These are phyloP conservation scores for Triops longicaudatus DNA, from an alignment of 1,140 invertebrate genomes.

Conservation along the genomic window DNA sequence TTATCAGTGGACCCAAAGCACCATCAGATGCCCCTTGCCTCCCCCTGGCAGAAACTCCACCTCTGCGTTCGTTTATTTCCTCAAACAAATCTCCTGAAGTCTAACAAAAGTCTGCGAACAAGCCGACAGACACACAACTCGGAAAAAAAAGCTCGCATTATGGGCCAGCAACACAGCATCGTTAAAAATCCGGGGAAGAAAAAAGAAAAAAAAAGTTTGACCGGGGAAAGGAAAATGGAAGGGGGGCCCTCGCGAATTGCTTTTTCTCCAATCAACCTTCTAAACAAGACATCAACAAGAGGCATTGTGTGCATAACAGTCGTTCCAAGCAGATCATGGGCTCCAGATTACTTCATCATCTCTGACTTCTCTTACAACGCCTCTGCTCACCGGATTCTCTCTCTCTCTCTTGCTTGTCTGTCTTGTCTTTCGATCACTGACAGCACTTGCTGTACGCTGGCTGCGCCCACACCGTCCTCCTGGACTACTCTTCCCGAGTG, in stretches of 20 bases:
- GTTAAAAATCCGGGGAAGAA: not conserved
- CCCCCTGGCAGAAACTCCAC: not conserved
- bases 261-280: not conserved
- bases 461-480: not conserved
- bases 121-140: not conserved
- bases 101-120: not conserved
- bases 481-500: not conserved
- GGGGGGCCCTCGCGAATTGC: not conserved
- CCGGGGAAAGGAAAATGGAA: not conserved
- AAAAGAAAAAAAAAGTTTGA: not conserved
- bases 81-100: not conserved
- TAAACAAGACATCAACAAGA: slow-evolving; percentile 15
- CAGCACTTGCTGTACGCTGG: not conserved
- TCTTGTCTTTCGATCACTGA: not conserved
- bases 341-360: not conserved
- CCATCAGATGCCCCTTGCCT: not conserved
- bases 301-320: slow-evolving; percentile 14
- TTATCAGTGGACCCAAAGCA: not conserved
- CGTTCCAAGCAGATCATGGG: slow-evolving; percentile 1
- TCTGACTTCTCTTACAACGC: not conserved
- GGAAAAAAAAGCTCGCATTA: not conserved
- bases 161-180: too few species aligned
- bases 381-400: not conserved
- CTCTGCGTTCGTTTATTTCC: not conserved
- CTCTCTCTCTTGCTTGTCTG: not conserved